phyloP scores from a whole-genome alignment of 2,113 vertebrate species.

The Seriola aureovittata region DNA sequence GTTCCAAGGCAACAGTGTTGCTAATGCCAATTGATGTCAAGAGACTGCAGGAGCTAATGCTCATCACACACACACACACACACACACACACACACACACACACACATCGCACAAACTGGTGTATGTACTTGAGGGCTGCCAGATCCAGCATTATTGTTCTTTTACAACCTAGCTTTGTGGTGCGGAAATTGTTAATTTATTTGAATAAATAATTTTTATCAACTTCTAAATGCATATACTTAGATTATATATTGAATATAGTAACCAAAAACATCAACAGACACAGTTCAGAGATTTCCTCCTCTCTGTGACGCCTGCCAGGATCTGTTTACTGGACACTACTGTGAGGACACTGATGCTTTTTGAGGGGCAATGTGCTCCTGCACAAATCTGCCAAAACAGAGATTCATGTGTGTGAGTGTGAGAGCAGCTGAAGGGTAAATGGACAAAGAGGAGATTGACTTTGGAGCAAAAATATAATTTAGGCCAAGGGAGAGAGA shows the following conservation, averaged over 20 bases:
- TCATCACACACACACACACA: neutral
- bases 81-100: neutral
- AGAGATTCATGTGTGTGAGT: neutral
- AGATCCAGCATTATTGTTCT: neutral
- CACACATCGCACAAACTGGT: neutral
- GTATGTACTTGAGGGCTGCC: neutral
- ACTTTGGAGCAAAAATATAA: constrained; percentile 7
- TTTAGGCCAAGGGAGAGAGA: neutral
- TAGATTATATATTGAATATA: no score
- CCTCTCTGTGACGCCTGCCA: no score
- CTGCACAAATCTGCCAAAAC: neutral
- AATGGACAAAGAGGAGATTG: constrained; percentile 30
- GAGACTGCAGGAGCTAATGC: neutral
- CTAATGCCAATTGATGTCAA: constrained; percentile 2
- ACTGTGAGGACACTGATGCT: neutral
- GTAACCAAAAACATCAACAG: no score
- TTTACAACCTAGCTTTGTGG: no score
- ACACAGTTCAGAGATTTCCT: no score
- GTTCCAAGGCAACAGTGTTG: constrained; percentile 31
- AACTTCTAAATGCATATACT: no score
- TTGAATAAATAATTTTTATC: no score
- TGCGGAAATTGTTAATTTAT: no score
- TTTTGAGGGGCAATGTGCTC: neutral
- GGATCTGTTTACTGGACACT: no score
- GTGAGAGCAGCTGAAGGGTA: constrained; percentile 12